Evolutionary conservation across 2,113 vertebrate genomes (phyloP), one percentile per base, ranked within the genome.

Genomic region (Meleagris gallopavo): DNA sequence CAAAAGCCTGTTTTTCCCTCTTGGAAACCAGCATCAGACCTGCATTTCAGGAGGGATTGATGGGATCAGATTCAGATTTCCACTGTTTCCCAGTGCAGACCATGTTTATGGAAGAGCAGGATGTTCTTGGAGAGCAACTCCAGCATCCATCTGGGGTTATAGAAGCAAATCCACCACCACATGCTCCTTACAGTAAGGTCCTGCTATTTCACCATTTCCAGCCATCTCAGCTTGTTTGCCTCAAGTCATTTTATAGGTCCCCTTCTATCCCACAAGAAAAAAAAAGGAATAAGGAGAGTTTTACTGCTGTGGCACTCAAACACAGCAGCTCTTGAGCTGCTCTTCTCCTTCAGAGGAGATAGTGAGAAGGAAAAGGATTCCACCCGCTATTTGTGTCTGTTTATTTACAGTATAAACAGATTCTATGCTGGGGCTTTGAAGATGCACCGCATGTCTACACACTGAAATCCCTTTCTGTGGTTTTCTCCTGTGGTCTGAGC

Each of bases 341-440:
- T 36, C 57, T 72, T 70, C 69, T 81, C 60, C 50, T 54, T 48
- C 76, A 90, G 86, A 69, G 36, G 50, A 90, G 38, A 4, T 4
- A 36, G 90, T 50, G 16, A 2, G 10, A 62, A 92, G 83, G 89
- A 94, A 74, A 80, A 91, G 50, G 82, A 64, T 86, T 74, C 84
- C 82, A 80, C 82, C 87, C 88, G 13, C 87, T 96, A 86, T 72
- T 88, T 93, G 85, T 95, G 89, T 93, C 91, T 94, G 83, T 94
- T 95, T 97, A 89, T 97, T 98, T 97, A 96, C 87, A 95, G 92
- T 96, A 84, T 96, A 95, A 97, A 97, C 97, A 97, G 84, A 85
- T 91, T 43, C 94, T 91, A 90, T 88, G 84, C 95, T 90, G 91
- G 52, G 85, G 96, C 96, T 97, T 96, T 97, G 97, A 95, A 95